A percentile compares a stretch with the other conserved stretches of the same genome.
Conservation (phyloP, 2,888 invertebrate species). For the Neuroscelio doddi region DNA sequence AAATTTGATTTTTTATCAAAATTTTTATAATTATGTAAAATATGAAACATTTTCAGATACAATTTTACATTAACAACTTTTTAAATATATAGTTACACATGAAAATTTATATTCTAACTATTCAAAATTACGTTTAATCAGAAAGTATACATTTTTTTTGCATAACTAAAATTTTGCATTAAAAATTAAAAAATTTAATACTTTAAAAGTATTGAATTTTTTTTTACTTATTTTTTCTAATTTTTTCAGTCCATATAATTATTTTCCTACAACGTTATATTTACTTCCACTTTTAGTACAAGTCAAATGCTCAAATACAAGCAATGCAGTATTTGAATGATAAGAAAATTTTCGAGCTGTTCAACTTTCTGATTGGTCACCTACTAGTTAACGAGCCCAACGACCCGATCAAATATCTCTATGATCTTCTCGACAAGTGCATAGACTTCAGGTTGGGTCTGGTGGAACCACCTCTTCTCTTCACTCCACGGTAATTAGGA, state of each 20-base stretch:
- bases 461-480: conserved; percentile 72
- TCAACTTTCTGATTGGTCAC: conserved; percentile 72
- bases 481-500: conserved; percentile 57
- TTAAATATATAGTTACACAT: too few species aligned
- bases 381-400: conserved; percentile 69
- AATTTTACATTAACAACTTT: too few species aligned
- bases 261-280: not conserved
- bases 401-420: conserved; percentile 71
- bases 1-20: too few species aligned
- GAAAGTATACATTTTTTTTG: too few species aligned
- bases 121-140: too few species aligned
- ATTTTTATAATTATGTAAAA: too few species aligned
- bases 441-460: conserved; percentile 71
- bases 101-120: too few species aligned
- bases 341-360: conserved; percentile 71
- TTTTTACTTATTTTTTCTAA: too few species aligned
- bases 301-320: conserved; percentile 59
- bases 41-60: too few species aligned
- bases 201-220: too few species aligned
- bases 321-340: conserved; percentile 69
- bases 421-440: conserved; percentile 71
- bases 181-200: too few species aligned
- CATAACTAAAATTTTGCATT: too few species aligned
- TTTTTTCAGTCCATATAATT: not conserved
- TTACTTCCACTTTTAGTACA: conserved; percentile 28